These are phyloP conservation scores for Vanessa tameamea DNA, from an alignment of 1,140 invertebrate species.

Conservation along the genomic window DNA sequence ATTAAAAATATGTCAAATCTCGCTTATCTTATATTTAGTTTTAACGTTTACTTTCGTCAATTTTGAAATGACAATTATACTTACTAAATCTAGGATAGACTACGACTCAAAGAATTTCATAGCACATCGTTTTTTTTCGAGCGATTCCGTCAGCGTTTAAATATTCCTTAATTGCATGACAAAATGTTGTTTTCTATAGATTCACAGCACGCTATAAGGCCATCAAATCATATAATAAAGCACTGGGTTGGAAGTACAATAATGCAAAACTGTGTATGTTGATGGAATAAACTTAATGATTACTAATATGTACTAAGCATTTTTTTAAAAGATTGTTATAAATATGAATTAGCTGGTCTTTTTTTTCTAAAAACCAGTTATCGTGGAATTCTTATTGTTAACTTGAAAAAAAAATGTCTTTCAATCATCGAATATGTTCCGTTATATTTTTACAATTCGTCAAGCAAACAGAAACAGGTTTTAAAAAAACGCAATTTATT, in stretches of 20 bases:
- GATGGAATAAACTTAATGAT: too few relatives aligned
- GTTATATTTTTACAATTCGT: background rate
- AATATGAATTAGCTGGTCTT: too few relatives aligned
- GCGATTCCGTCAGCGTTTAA: background rate
- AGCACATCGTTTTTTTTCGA: background rate
- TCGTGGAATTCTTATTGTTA: too few relatives aligned
- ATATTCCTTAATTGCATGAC: constrained; percentile 6
- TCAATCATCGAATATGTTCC: too few relatives aligned
- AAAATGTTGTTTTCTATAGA: constrained; percentile 7
- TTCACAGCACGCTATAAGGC: constrained; percentile 1
- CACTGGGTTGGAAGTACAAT: background rate
- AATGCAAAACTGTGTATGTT: background rate
- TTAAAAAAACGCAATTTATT: constrained; percentile 27
- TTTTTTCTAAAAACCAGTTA: too few relatives aligned
- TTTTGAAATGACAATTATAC: too few relatives aligned
- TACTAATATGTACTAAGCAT: too few relatives aligned
- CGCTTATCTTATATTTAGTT: background rate
- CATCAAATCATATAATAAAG: background rate
- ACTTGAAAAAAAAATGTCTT: too few relatives aligned
- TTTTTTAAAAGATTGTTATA: too few relatives aligned
- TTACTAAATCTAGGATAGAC: too few relatives aligned
- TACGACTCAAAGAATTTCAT: background rate
- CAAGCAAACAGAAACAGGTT: background rate
- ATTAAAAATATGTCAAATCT: too few relatives aligned
- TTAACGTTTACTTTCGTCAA: background rate